phyloP scores from a whole-genome alignment of 2,113 vertebrate species.

The Tachysurus fulvidraco region DNA sequence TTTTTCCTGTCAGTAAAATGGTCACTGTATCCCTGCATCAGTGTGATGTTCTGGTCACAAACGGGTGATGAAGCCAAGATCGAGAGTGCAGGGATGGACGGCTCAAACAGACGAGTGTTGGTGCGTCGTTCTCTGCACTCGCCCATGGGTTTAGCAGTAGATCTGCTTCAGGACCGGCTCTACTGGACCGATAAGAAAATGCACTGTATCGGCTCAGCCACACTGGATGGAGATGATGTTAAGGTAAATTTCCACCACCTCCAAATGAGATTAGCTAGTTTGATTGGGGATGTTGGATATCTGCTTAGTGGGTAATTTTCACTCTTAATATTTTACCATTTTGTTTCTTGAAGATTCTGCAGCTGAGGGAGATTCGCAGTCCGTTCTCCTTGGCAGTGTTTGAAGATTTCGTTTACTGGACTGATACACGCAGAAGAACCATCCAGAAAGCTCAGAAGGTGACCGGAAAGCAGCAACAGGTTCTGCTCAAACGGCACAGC shows the following conservation, averaged over 20 bases:
- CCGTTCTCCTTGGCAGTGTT: constrained; percentile 84
- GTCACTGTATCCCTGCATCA: constrained; percentile 51
- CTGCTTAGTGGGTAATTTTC: background rate
- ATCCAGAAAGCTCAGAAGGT: constrained; percentile 78
- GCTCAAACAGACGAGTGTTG: constrained; percentile 71
- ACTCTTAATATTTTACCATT: background rate
- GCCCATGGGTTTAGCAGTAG: constrained; percentile 85
- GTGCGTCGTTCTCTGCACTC: constrained; percentile 78
- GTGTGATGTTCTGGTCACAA: constrained; percentile 91
- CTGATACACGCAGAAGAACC: constrained; percentile 76
- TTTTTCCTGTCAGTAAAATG: background rate
- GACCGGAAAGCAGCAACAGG: constrained; percentile 75
- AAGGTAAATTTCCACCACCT: constrained; percentile 64
- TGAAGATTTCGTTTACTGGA: constrained; percentile 87
- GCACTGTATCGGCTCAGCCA: constrained; percentile 79
- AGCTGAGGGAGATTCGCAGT: constrained; percentile 75
- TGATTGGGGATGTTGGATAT: background rate
- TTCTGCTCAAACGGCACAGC: constrained; percentile 77
- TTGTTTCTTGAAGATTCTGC: constrained; percentile 72
- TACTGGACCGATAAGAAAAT: constrained; percentile 91
- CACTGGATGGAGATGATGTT: constrained; percentile 77
- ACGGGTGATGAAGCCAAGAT: constrained; percentile 79
- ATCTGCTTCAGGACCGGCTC: constrained; percentile 74
- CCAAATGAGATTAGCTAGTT: background rate
- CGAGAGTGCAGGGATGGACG: constrained; percentile 86